Evolutionary conservation across 2,797 vertebrate genomes (phyloP).

Genomic region (Anguilla megastoma): DNA sequence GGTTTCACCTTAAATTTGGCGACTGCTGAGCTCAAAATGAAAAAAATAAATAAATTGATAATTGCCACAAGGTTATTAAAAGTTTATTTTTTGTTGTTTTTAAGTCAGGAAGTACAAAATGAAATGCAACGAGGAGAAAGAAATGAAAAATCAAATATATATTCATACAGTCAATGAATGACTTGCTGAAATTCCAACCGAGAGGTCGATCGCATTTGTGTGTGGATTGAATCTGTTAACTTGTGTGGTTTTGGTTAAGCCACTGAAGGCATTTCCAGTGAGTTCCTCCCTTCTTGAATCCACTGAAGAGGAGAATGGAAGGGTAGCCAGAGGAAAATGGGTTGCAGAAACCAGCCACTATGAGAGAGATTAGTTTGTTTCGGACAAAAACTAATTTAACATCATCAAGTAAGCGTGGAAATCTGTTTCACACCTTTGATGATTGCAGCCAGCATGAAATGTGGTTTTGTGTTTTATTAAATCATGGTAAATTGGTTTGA

Average conservation of each 20-base stretch:
- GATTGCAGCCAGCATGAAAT: slow-evolving; percentile 47
- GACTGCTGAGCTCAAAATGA: neutral
- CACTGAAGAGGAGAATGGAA: slow-evolving; percentile 51
- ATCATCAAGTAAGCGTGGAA: slow-evolving; percentile 47
- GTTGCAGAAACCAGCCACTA: slow-evolving; percentile 48
- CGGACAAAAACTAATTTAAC: slow-evolving; percentile 60
- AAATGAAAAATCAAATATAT: neutral
- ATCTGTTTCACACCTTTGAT: slow-evolving; percentile 60
- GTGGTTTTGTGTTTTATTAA: slow-evolving; percentile 45
- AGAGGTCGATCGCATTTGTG: neutral
- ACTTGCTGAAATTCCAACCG: neutral
- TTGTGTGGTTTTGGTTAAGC: slow-evolving; percentile 40
- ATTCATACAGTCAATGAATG: neutral
- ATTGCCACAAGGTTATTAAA: neutral
- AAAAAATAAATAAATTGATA: neutral
- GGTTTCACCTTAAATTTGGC: neutral
- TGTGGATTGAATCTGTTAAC: neutral
- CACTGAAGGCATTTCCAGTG: slow-evolving; percentile 37
- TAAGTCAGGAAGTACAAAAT: too few relatives aligned
- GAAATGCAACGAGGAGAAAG: neutral
- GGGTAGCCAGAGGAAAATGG: slow-evolving; percentile 52
- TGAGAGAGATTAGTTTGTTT: slow-evolving; percentile 56
- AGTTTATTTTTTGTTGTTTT: too few relatives aligned
- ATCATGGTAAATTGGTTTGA: slow-evolving; percentile 42
- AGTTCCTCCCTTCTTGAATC: slow-evolving; percentile 50